phyloP scores from a whole-genome alignment of 2,113 vertebrate genomes.

The Haemorhous mexicanus region DNA sequence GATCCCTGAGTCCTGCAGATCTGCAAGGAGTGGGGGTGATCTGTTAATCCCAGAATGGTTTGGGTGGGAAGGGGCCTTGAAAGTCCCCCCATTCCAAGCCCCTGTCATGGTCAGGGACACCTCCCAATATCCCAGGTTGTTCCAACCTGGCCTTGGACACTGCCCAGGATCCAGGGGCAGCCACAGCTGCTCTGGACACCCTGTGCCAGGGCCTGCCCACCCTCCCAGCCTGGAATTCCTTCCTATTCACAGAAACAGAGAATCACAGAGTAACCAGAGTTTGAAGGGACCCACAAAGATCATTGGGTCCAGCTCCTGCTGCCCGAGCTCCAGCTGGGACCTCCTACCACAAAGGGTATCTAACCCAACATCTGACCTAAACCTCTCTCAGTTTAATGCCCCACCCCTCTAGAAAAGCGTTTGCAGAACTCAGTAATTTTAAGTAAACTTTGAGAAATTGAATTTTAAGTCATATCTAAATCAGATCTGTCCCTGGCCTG shows the following conservation, averaged over 20 bases:
- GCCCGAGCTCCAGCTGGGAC: rapidly evolving
- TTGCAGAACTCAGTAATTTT: not conserved
- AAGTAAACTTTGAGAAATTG: not conserved
- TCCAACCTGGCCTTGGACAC: not conserved
- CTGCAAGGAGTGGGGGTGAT: not conserved
- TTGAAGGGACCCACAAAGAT: not conserved
- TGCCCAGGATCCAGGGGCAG: not conserved
- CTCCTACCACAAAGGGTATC: not conserved
- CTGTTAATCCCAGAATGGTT: not conserved
- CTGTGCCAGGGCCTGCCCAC: not conserved
- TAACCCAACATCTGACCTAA: not conserved
- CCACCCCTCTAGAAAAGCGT: not conserved
- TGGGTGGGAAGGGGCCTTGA: not conserved
- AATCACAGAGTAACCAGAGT: not conserved
- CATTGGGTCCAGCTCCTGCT: not conserved
- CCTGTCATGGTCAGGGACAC: not conserved
- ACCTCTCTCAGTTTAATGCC: not conserved
- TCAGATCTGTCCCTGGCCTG: not conserved
- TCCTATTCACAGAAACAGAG: not conserved
- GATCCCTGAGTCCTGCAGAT: not conserved
- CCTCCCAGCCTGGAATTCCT: rapidly evolving
- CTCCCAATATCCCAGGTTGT: rapidly evolving
- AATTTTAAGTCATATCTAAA: not conserved
- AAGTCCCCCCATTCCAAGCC: not conserved
- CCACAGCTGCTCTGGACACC: not conserved